Evolutionary conservation across 1,140 invertebrate genomes (phyloP), one percentile per base, ranked within the genome.

Genomic region (Bombus picipes): DNA sequence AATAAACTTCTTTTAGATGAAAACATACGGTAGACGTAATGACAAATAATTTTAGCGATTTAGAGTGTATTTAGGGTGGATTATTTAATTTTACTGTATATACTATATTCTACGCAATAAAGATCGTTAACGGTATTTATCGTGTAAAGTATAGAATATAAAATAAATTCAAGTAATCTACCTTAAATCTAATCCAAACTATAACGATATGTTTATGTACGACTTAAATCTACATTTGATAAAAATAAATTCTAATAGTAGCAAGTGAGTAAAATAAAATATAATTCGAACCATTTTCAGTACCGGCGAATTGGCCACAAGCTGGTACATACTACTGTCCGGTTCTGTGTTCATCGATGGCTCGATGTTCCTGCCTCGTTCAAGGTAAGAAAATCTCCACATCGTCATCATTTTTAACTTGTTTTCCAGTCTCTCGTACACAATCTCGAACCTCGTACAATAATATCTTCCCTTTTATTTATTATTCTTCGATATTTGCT

Each of bases 261-360:
- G 47, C 1, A 18, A 18, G 0, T 6, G 5, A 47, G 47, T 18
- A 22, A 22, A 22, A 53, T 53, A 53, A 22, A 53, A 22, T 8
- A 53, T 18, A 28, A 34, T 34, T 71, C 15, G 6, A 34, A 74
- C 22, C 12, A 43, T 18, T 96, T 97, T 81, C 95, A 98, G 98
- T 92, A 97, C 97, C 73, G 97, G 97, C 34, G 97, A 98, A 94
- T 91, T 98, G 87, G 97, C 97, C 62, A 97, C 97, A 72, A 97
- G 97, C 92, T 98, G 98, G 98, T 98, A 98, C 94, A 98, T 98
- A 90, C 94, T 98, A 57, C 95, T 98, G 47, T 97, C 97, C 22
- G 98, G 98, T 70, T 98, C 97, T 8, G 98, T 98, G n/a, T 98
- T 98, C 95, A 98, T 98, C 94, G 97, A 98, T 95, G 97, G 97